Base-by-base conservation (phyloP, 1,140 invertebrate genomes). In the Parapsyche elsis region DNA sequence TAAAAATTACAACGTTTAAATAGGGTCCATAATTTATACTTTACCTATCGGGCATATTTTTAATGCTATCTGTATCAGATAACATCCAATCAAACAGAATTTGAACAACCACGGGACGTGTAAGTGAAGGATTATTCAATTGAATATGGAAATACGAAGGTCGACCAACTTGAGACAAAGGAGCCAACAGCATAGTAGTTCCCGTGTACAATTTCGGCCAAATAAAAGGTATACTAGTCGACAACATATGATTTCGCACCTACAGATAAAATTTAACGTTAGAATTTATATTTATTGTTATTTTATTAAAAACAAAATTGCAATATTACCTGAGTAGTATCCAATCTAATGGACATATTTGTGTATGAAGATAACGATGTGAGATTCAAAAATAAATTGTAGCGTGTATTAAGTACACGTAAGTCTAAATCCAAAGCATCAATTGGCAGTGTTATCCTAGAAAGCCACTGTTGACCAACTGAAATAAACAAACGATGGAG, bases 101-200 rank as follows among this genome's bases (percentile, higher is more conserved):
- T 80, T 94, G 93, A 74, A 93, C 85, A 10, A 92, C 84, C 23
- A 94, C 80, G 76, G 90, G 89, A 85, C 88, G 89, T 83, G 88
- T 45, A 4, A 21, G 87, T 30, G 91, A 91, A 49, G 93, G 93
- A 88, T 94, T 94, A 78, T 88, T 84, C 44, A 94, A 84, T 46
- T 89, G 90, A 49, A 94, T 85, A 71, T 90, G 90, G 80, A 89
- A 87, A 78, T 93, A 91, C n/a, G 94, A 92, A 45, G 90, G 90
- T 86, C 95, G 95, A 67, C 94, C 94, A 80, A 96, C 91, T 88
- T 96, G 94, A 5, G 95, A 96, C 30, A 96, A 86, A 9, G 95
- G 95, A 85, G 71, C 88, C 88, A 80, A 87, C 87, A 84, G 90
- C 85, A 88, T 81, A 81, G 82, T 73, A 73, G 45, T 86, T 19